These are phyloP conservation scores for Pantherophis guttatus DNA, from an alignment of 2,113 vertebrate genomes.

Conservation along the genomic window DNA sequence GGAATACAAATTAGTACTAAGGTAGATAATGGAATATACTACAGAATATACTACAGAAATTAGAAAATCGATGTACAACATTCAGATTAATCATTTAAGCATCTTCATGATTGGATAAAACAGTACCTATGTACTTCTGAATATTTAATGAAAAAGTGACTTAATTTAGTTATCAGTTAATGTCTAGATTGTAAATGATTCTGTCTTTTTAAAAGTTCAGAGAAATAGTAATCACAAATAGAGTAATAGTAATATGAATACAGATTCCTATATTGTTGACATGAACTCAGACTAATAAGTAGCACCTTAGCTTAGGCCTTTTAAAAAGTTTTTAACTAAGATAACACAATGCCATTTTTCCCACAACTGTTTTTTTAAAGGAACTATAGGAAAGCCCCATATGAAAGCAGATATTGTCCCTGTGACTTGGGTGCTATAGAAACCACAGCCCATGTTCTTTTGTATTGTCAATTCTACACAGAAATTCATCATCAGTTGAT, in stretches of 20 bases:
- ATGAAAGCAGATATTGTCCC: background rate
- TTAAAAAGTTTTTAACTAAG: background rate
- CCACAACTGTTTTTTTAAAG: background rate
- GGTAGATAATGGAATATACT: background rate
- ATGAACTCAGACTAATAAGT: background rate
- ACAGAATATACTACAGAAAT: background rate
- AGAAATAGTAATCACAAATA: background rate
- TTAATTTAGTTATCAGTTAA: background rate
- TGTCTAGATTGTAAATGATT: background rate
- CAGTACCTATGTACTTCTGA: background rate
- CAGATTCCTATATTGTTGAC: background rate
- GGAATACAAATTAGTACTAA: background rate
- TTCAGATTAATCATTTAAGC: background rate
- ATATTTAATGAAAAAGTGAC: background rate
- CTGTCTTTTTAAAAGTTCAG: background rate
- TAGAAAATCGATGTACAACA: background rate
- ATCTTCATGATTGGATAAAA: background rate
- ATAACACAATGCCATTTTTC: background rate
- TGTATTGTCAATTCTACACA: background rate
- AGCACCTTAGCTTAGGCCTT: background rate
- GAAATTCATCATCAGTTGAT: background rate
- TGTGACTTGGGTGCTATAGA: background rate
- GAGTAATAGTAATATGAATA: background rate
- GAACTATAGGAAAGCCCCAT: background rate
- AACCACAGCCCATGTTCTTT: background rate